phyloP scores from a whole-genome alignment of 2,888 invertebrate species.

The Pachydiplax longipennis region DNA sequence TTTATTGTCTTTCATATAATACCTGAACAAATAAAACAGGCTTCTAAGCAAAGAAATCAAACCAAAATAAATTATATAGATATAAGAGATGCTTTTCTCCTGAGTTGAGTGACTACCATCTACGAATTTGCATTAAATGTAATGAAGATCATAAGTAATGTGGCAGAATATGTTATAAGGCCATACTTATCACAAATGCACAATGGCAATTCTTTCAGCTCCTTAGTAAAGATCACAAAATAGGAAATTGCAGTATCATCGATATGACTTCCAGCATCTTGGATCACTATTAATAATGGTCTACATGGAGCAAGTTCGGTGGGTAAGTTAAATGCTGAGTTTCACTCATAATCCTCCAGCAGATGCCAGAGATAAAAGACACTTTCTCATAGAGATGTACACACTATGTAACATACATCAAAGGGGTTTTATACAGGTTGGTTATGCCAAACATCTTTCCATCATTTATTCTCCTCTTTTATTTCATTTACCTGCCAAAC shows the following conservation, averaged over 20 bases:
- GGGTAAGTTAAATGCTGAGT: slow-evolving; percentile 41
- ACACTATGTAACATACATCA: not conserved
- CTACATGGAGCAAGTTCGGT: slow-evolving; percentile 29
- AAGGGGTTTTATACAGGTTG: not conserved
- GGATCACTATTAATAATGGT: slow-evolving; percentile 9
- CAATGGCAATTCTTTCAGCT: slow-evolving; percentile 29
- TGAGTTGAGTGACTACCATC: slow-evolving; percentile 43
- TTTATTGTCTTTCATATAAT: slow-evolving; percentile 29
- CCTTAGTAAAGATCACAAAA: slow-evolving; percentile 17
- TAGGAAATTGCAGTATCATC: slow-evolving; percentile 1
- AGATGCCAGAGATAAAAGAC: not conserved
- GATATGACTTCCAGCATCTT: slow-evolving; percentile 17
- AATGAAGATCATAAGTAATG: slow-evolving; percentile 38
- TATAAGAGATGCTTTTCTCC: slow-evolving; percentile 40
- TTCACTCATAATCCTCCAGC: slow-evolving; percentile 12
- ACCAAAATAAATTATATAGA: slow-evolving; percentile 27
- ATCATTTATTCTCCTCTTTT: not conserved
- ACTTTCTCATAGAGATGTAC: not conserved
- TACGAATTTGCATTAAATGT: slow-evolving; percentile 33
- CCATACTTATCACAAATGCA: slow-evolving; percentile 43
- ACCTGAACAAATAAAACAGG: slow-evolving; percentile 22
- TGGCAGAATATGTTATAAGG: slow-evolving; percentile 32
- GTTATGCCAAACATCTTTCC: not conserved
- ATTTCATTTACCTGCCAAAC: not conserved
- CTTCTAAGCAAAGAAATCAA: slow-evolving; percentile 13